Percentiles rank a stretch among this genome's conserved stretches.
phyloP scores from a whole-genome alignment of 2,888 invertebrate species.

The Dorcus parallelipipedus region DNA sequence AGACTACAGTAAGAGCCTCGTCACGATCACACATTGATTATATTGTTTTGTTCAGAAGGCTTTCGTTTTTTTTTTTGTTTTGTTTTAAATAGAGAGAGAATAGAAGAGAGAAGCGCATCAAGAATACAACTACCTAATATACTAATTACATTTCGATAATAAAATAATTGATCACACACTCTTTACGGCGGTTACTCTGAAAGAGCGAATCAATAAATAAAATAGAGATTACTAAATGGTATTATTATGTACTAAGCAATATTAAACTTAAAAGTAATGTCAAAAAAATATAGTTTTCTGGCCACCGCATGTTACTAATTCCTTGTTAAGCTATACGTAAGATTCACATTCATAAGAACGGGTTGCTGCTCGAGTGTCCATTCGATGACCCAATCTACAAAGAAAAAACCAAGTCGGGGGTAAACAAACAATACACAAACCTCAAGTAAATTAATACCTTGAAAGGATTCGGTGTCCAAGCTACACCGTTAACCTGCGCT shows the following conservation, averaged over 20 bases:
- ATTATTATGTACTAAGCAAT: conserved; percentile 15
- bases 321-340: background rate
- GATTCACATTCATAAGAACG: conserved; percentile 54
- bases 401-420: conserved; percentile 23
- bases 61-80: conserved; percentile 5
- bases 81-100: background rate
- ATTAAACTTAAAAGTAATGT: conserved; percentile 12
- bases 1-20: conserved; percentile 12
- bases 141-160: background rate
- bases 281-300: conserved; percentile 12
- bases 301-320: conserved; percentile 7
- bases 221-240: conserved; percentile 19
- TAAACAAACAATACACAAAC: background rate
- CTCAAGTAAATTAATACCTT: conserved; percentile 31
- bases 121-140: conserved; percentile 5
- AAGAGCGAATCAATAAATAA: conserved; percentile 19
- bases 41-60: conserved; percentile 10
- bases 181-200: background rate
- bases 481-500: conserved; percentile 31
- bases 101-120: conserved; percentile 18
- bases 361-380: conserved; percentile 54
- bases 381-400: conserved; percentile 44
- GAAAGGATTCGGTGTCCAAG: conserved; percentile 45
- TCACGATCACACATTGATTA: conserved; percentile 11
- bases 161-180: background rate